phyloP scores from a whole-genome alignment of 92 coral and sea anemone genomes.

The Palythoa heliodiscus region DNA sequence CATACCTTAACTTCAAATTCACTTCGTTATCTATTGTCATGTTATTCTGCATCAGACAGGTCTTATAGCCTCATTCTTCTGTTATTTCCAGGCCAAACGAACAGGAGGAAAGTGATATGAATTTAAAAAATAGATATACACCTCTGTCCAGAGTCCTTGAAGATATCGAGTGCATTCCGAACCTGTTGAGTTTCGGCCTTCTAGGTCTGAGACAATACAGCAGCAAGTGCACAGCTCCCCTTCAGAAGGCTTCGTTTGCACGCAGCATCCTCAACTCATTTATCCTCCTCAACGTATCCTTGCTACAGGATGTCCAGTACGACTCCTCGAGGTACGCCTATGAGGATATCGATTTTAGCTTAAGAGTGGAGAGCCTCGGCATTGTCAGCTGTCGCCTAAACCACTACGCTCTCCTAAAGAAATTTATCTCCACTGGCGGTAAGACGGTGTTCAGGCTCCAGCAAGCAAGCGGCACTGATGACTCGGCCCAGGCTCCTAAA shows the following conservation, averaged over 20 bases:
- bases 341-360: constrained; percentile 85
- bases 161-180: constrained; percentile 77
- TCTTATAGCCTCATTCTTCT: neutral
- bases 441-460: constrained; percentile 62
- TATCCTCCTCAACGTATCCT: constrained; percentile 72
- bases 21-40: no score
- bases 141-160: constrained; percentile 75
- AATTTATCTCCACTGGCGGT: constrained; percentile 80
- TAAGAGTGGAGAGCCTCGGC: constrained; percentile 65
- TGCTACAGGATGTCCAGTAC: constrained; percentile 70
- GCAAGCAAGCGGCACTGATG: constrained; percentile 58
- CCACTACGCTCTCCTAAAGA: constrained; percentile 79
- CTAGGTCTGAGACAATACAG: constrained; percentile 86
- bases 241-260: constrained; percentile 73
- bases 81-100: constrained; percentile 14
- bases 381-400: constrained; percentile 76
- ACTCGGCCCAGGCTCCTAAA: constrained; percentile 46
- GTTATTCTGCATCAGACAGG: neutral
- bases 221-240: constrained; percentile 62
- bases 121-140: constrained; percentile 54
- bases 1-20: neutral
- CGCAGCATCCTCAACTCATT: constrained; percentile 76
- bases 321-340: constrained; percentile 72
- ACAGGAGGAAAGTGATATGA: constrained; percentile 32
- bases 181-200: constrained; percentile 69